Evolutionary conservation across 2,888 invertebrate species (phyloP).

Genomic region (Acanthosepion esculentum): DNA sequence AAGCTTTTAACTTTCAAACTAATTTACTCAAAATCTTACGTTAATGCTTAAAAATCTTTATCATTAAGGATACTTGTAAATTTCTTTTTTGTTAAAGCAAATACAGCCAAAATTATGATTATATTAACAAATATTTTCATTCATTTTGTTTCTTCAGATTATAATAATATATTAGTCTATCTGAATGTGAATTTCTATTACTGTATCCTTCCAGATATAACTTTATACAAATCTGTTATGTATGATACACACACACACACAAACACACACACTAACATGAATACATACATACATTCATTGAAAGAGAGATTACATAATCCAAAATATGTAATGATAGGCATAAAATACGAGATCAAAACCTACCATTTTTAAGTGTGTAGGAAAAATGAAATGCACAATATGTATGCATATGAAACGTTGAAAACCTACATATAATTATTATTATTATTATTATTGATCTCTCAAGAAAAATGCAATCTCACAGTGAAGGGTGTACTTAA

Average conservation of each 20-base stretch:
- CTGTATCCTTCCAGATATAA: background rate
- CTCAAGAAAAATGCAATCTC: background rate
- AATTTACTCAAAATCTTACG: no score
- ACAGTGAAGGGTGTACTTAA: background rate
- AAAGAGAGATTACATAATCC: background rate
- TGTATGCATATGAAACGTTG: background rate
- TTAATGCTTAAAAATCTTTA: no score
- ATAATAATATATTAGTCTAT: no score
- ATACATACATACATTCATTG: background rate
- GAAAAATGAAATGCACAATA: background rate
- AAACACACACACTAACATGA: background rate
- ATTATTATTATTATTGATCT: background rate
- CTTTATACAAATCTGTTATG: background rate
- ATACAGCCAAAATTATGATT: no score
- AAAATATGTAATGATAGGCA: background rate
- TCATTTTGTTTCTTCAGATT: no score
- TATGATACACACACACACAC: no score
- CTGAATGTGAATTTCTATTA: no score
- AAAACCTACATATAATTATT: background rate
- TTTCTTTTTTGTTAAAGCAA: no score
- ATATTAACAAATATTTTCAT: no score
- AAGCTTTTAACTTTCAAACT: no score
- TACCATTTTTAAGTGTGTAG: background rate
- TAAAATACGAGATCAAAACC: background rate
- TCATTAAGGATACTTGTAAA: no score